Base-by-base conservation (phyloP, 2,113 vertebrate genomes). In the Platichthys stellatus region DNA sequence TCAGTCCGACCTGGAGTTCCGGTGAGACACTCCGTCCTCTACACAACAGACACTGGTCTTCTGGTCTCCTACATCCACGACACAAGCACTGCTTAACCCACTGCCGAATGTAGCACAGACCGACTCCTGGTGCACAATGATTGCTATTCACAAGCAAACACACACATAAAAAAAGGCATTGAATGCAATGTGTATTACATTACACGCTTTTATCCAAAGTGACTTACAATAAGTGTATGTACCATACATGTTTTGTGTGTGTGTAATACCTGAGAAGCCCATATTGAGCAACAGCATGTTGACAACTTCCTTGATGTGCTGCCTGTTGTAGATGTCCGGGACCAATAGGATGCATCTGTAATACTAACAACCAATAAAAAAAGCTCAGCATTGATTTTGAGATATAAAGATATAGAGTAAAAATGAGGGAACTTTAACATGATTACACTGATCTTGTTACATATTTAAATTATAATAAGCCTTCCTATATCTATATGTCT, bases 31-130 rank as follows among this genome's bases (percentile, higher is more conserved):
- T 6, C 98, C 98, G 1, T 99, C 98, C 86, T 99, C 98, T 8
- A 99, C 98, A 66, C 98, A 99, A 81, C 97, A 97, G 26, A 99
- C 92, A 0, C 98, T 99, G 68, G 97, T 98, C 92, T 99, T 99
- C 92, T 99, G 97, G 88, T 99, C 98, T 9, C 98, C 98, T 9
- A 99, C 96, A 38, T 99, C 98, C 18, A 99, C 95, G 14, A 99
- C 96, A 85, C 98, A 99, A 0, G 97, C 98, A 3, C 98, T 99
- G 90, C 97, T 96, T 73, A 99, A 90, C 7, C 98, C 98, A 57
- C 98, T 98, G 65, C 98, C 98, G 65, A 97, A 99, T 1, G 96
- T 97, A 24, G 97, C 97, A 53, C 97, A 98, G 64, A 99, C 97
- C 0, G 98, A 99, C 90, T 99, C 98, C 90, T 99, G 98, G 88